Evolutionary conservation across 2,113 vertebrate genomes (phyloP).

Genomic region (Crotalus horridus): DNA sequence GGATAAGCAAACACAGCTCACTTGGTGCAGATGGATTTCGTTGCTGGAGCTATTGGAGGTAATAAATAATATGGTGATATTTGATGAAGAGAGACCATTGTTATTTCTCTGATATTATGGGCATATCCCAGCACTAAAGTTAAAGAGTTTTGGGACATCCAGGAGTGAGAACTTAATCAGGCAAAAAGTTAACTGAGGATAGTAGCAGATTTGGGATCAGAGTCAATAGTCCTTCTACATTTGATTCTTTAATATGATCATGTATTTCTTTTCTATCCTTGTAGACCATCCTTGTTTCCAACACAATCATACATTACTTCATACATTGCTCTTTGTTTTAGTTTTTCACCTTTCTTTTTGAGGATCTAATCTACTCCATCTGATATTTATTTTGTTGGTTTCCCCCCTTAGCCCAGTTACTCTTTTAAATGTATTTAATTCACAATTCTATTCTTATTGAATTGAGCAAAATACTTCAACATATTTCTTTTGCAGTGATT

Average conservation of each 20-base stretch:
- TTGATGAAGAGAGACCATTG: not conserved
- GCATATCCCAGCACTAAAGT: not conserved
- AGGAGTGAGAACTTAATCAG: not conserved
- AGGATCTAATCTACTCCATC: not conserved
- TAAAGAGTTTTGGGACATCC: rapidly evolving
- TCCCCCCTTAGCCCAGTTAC: not conserved
- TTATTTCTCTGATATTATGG: slow-evolving; percentile 3
- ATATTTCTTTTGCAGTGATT: not conserved
- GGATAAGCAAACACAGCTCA: slow-evolving; percentile 32
- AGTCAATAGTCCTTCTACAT: rapidly evolving
- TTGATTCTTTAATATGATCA: not conserved
- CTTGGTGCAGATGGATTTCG: slow-evolving; percentile 78
- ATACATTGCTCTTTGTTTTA: not conserved
- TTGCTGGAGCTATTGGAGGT: slow-evolving; percentile 95
- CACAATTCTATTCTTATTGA: not conserved
- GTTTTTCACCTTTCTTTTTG: not conserved
- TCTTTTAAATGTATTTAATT: not conserved
- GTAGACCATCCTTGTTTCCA: not conserved
- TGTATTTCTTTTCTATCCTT: not conserved
- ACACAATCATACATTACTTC: not conserved
- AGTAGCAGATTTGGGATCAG: not conserved
- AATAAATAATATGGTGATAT: slow-evolving; percentile 55
- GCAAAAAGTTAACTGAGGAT: slow-evolving; percentile 15
- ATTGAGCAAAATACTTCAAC: not conserved
- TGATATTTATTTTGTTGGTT: not conserved